phyloP scores from a whole-genome alignment of 2,113 vertebrate genomes.

The Platysteira castanea region DNA sequence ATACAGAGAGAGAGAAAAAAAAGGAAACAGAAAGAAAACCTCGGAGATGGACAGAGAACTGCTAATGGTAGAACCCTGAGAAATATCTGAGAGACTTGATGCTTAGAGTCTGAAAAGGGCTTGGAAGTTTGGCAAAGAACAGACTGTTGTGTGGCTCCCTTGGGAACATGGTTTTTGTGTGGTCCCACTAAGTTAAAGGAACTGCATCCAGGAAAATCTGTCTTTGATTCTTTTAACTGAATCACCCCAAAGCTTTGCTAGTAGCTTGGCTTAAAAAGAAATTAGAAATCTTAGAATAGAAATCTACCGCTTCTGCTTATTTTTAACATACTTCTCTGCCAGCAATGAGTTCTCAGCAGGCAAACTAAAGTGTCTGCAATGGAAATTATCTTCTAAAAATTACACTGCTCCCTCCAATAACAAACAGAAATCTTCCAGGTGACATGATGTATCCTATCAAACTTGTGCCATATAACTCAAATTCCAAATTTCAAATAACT shows the following conservation, averaged over 20 bases:
- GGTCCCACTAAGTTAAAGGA: neutral
- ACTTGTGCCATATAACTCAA: neutral
- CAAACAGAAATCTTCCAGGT: neutral
- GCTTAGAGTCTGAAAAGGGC: neutral
- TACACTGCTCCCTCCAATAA: neutral
- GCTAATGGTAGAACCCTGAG: neutral
- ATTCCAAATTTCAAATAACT: constrained; percentile 7
- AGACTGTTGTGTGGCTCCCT: neutral
- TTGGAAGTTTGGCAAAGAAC: neutral
- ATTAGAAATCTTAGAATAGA: neutral
- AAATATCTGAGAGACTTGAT: neutral
- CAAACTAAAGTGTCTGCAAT: neutral
- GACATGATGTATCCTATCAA: neutral
- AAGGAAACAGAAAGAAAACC: neutral
- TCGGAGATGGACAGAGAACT: neutral
- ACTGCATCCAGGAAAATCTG: neutral
- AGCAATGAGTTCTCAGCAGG: neutral
- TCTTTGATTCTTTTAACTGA: neutral
- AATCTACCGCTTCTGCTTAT: neutral
- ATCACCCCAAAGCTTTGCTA: neutral
- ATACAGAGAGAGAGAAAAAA: neutral
- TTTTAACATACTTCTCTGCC: neutral
- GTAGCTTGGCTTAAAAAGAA: neutral
- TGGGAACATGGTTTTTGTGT: neutral
- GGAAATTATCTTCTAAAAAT: neutral